Evolutionary conservation across 2,113 vertebrate genomes (phyloP), one percentile per base, ranked within the genome.

Genomic region (Sylvietta virens): DNA sequence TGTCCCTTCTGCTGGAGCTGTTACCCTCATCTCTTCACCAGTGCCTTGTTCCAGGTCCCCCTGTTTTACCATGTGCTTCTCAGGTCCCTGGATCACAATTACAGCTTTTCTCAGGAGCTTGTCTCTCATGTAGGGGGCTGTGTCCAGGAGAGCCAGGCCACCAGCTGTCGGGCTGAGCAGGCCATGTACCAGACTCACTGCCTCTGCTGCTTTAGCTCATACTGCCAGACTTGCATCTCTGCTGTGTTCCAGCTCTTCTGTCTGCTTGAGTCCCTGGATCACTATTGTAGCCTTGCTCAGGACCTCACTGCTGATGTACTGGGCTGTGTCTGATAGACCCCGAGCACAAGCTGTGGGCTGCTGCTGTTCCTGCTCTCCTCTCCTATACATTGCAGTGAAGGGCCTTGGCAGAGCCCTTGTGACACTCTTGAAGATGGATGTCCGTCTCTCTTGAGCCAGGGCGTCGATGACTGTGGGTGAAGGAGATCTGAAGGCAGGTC

Each of bases 141-240:
- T 67, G 62, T 33, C 42, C 27, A 3, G 12, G 12, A 30, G 3
- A 53, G 24, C 19, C 1, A 4, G 24, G 12, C 26, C 15, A 54
- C 24, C 60, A 70, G 31, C 31, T 35, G 9, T n/a, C 12, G 12
- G 19, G 15, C 24, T 60, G 19, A 15, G 30, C 0, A 0, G 42
- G 3, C 2, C 12, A 11, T 15, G 30, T 69, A 44, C 30, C 0
- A 0, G 11, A 4, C 23, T 23, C 30, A 7, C 35, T 70, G 35
- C 4, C 20, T 28, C 27, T 48, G n/a, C 18, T n/a, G 20, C 45
- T 50, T 54, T 18, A 5, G 12, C 19, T 50, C 15, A 35, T 24
- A 23, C 24, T 30, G 54, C 12, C n/a, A n/a, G n/a, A n/a, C n/a
- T n/a, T 40, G 40, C 19, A 30, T 50, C 15, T 4, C 1, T 40